These are phyloP conservation scores for Pelmatolapia mariae DNA, from an alignment of 2,113 vertebrate species.

Conservation along the genomic window DNA sequence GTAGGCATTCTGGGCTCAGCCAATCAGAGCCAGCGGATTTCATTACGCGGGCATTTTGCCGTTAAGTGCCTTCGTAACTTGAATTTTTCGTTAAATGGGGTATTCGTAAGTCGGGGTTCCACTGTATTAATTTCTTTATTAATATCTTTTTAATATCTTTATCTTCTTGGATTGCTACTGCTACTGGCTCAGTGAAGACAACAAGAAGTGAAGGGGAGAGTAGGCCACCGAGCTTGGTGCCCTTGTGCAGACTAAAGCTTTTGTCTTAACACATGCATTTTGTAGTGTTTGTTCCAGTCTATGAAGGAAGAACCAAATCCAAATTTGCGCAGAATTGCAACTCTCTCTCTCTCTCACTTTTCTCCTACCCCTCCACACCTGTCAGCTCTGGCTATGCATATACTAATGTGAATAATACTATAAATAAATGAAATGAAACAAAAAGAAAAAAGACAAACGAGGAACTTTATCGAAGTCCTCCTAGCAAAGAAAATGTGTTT, in stretches of 20 bases:
- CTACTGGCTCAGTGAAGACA: not conserved
- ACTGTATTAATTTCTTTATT: not conserved
- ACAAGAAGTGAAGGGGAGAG: not conserved
- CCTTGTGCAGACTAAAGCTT: not conserved
- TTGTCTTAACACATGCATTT: not conserved
- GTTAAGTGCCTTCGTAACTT: not conserved
- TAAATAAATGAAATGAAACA: not conserved
- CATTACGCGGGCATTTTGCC: fast-evolving
- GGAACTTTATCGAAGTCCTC: not conserved
- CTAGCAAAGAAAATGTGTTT: not conserved
- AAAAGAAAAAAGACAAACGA: not conserved
- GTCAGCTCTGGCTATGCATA: not conserved
- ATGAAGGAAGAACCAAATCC: not conserved
- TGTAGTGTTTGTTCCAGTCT: not conserved
- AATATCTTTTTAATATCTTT: not conserved
- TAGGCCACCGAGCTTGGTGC: not conserved
- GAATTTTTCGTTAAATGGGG: not conserved
- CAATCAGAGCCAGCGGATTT: not conserved
- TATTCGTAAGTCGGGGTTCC: not conserved
- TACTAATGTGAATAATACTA: not conserved
- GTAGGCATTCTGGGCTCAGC: not conserved
- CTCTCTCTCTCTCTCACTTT: not conserved
- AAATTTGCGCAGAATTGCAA: not conserved
- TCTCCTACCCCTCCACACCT: not conserved
- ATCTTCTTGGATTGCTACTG: not conserved